Conservation (phyloP, 2,113 vertebrate genomes). For the Eurypyga helias region DNA sequence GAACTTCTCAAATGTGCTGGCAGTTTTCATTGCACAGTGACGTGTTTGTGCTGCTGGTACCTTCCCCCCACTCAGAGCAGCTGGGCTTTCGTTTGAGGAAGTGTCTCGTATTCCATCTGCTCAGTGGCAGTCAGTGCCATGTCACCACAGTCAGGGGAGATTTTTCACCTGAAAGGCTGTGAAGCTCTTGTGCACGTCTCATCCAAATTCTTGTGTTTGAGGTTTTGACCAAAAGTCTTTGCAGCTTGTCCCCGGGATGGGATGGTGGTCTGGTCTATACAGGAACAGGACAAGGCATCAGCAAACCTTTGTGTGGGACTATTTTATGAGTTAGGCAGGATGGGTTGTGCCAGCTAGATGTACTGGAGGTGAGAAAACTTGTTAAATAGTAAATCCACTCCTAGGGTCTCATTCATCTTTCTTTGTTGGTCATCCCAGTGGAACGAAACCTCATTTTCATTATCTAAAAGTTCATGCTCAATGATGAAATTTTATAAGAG, state of each 20-base stretch:
- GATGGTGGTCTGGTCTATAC: accelerated
- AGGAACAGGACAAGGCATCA: background rate
- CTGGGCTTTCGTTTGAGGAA: background rate
- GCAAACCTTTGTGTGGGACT: background rate
- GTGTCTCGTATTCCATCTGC: background rate
- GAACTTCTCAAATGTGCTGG: background rate
- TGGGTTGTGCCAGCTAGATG: background rate
- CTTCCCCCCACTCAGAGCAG: background rate
- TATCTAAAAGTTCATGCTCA: background rate
- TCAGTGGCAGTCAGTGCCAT: background rate
- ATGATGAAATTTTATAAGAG: background rate
- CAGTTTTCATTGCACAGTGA: background rate
- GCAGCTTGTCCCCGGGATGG: background rate
- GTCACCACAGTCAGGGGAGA: background rate
- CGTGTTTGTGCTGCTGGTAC: background rate
- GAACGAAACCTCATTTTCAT: background rate
- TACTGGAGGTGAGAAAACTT: background rate
- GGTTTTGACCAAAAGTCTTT: background rate
- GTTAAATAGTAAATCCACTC: background rate
- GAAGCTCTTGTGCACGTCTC: background rate
- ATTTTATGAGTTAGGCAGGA: background rate
- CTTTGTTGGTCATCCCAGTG: background rate
- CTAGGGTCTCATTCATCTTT: background rate
- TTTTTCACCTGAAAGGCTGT: background rate
- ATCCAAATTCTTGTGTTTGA: background rate